These are phyloP conservation scores for Siphlonurus alternatus DNA, from an alignment of 2,888 invertebrate genomes.

Conservation along the genomic window DNA sequence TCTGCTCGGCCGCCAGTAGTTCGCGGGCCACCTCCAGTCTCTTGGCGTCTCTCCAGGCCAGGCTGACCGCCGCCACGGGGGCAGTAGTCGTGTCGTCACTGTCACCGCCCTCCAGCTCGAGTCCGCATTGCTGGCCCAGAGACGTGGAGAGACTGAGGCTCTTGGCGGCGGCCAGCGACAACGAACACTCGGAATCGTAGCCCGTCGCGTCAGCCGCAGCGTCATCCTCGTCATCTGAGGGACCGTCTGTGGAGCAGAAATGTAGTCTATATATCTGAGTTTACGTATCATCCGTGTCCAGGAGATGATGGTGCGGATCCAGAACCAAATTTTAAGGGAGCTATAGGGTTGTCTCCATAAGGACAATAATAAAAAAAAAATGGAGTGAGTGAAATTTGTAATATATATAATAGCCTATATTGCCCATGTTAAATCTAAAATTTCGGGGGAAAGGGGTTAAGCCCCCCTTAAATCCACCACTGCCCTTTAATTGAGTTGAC, in stretches of 20 bases:
- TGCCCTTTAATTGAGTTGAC: no score
- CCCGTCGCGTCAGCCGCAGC: conserved; percentile 13
- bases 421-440: no score
- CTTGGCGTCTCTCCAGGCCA: conserved; percentile 12
- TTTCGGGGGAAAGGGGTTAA: no score
- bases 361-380: no score
- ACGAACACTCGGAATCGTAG: conserved; percentile 23
- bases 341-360: no score
- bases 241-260: background rate
- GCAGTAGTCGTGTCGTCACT: background rate
- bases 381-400: no score
- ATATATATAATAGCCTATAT: no score
- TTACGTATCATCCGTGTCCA: no score
- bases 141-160: conserved; percentile 22
- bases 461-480: no score
- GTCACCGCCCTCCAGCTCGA: conserved; percentile 15
- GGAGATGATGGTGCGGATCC: no score
- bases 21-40: conserved; percentile 22
- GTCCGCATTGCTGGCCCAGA: conserved; percentile 21
- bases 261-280: no score
- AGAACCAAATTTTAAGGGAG: no score
- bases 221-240: conserved; percentile 3
- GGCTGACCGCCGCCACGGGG: background rate
- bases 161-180: conserved; percentile 22
- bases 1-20: conserved; percentile 26